Evolutionary conservation across 2,888 invertebrate genomes (phyloP).

Genomic region (Chrysolina oricalcia): DNA sequence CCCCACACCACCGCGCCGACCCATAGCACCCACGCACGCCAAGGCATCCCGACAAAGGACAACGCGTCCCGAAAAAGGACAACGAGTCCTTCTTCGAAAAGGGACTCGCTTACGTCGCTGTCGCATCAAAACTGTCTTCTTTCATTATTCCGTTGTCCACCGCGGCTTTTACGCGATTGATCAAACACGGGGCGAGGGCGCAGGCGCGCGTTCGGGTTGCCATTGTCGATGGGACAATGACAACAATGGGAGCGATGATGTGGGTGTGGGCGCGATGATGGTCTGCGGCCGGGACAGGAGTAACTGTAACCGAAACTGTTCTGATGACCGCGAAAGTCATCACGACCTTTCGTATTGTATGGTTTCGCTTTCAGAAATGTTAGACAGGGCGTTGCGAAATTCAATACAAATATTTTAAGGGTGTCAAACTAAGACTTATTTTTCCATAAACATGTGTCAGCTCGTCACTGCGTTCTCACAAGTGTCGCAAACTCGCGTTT

Average conservation of each 20-base stretch:
- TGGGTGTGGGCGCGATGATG: constrained; percentile 39
- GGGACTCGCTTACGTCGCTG: constrained; percentile 25
- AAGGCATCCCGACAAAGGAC: constrained; percentile 25
- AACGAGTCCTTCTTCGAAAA: constrained; percentile 27
- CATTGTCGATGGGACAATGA: constrained; percentile 60
- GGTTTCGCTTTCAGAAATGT: too few species aligned
- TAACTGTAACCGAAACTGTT: constrained; percentile 12
- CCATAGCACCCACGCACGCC: constrained; percentile 38
- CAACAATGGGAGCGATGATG: constrained; percentile 54
- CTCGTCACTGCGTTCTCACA: too few species aligned
- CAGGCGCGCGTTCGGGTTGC: constrained; percentile 61
- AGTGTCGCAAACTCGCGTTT: too few species aligned
- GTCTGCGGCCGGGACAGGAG: constrained; percentile 9
- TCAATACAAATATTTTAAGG: too few species aligned
- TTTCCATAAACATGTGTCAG: too few species aligned
- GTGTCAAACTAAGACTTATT: too few species aligned
- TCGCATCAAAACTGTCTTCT: constrained; percentile 35
- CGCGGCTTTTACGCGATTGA: constrained; percentile 62
- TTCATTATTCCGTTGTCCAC: constrained; percentile 31
- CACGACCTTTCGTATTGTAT: neutral
- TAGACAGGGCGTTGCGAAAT: too few species aligned
- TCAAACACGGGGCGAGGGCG: constrained; percentile 65
- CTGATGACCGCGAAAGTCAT: neutral
- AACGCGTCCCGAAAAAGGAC: constrained; percentile 10
- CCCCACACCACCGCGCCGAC: constrained; percentile 35